A percentile compares a stretch with the other conserved stretches of the same genome.
These are phyloP conservation scores for Caenorhabditis briggsae DNA, from an alignment of 1,140 invertebrate genomes.

Conservation along the genomic window DNA sequence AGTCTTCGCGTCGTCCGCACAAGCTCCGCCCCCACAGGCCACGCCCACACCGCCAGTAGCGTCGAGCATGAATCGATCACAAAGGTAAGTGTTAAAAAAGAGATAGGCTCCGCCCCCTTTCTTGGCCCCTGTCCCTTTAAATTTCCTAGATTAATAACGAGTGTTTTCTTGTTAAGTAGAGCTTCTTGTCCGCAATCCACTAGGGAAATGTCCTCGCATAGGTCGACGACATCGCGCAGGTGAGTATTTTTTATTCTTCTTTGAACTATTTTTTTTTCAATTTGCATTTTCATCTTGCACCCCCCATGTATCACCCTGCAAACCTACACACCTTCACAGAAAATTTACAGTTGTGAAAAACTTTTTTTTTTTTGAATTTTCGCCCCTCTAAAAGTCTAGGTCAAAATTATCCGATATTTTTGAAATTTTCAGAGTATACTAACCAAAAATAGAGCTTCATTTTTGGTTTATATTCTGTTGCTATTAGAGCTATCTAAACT, in stretches of 20 bases:
- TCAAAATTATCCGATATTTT: no score
- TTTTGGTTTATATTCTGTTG: no score
- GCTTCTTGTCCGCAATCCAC: slow-evolving; percentile 54
- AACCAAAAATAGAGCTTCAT: no score
- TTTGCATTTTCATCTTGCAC: not conserved
- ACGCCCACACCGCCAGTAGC: slow-evolving; percentile 52
- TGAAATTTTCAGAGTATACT: no score
- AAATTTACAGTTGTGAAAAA: no score
- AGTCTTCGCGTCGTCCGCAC: slow-evolving; percentile 37
- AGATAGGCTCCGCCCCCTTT: not conserved
- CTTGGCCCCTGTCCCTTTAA: not conserved
- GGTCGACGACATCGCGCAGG: slow-evolving; percentile 53
- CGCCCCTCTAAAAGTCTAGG: no score
- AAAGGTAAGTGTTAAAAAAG: slow-evolving; percentile 44
- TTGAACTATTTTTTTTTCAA: not conserved
- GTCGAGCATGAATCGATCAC: slow-evolving; percentile 63
- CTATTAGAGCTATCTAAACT: no score
- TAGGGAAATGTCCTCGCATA: slow-evolving; percentile 56
- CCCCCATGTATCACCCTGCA: not conserved
- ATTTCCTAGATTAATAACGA: not conserved
- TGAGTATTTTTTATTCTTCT: not conserved
- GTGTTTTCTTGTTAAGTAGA: slow-evolving; percentile 36
- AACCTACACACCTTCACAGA: not conserved
- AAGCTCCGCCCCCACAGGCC: slow-evolving; percentile 24
- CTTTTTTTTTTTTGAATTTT: no score